phyloP scores from a whole-genome alignment of 2,113 vertebrate species.

The Zonotrichia leucophrys region DNA sequence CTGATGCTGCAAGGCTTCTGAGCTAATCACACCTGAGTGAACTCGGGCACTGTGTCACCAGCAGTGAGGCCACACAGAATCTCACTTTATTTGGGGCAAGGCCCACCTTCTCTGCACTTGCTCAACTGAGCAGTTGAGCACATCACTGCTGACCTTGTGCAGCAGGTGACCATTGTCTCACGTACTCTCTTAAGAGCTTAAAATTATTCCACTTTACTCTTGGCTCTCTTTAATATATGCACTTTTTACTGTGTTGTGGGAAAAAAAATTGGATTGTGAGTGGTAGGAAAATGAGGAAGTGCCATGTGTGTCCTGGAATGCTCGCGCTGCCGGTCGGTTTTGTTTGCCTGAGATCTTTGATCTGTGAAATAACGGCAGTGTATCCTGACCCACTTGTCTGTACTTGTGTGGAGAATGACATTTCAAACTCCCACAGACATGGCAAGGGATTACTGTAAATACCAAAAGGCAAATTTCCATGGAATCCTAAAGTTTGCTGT shows the following conservation, averaged over 20 bases:
- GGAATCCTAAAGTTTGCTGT: not conserved
- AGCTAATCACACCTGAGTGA: not conserved
- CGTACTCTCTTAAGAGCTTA: not conserved
- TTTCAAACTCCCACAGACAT: not conserved
- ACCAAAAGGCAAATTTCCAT: not conserved
- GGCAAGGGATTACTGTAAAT: not conserved
- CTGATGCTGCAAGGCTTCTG: not conserved
- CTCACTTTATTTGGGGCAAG: not conserved
- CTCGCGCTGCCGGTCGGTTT: rapidly evolving
- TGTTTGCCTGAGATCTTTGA: not conserved
- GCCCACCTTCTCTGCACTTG: not conserved
- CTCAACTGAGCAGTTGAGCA: not conserved
- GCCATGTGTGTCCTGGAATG: not conserved
- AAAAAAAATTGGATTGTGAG: not conserved
- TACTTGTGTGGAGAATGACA: not conserved
- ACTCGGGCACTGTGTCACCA: not conserved
- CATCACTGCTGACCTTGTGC: not conserved
- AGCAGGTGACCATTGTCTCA: not conserved
- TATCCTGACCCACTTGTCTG: not conserved
- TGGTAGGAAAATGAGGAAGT: not conserved
- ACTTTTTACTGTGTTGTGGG: not conserved
- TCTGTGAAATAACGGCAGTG: not conserved
- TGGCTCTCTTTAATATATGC: not conserved
- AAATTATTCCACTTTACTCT: not conserved
- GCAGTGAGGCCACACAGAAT: not conserved